Percentiles rank a stretch among this genome's conserved stretches.
phyloP scores from a whole-genome alignment of 2,797 vertebrate species.

The Mus minutoides region DNA sequence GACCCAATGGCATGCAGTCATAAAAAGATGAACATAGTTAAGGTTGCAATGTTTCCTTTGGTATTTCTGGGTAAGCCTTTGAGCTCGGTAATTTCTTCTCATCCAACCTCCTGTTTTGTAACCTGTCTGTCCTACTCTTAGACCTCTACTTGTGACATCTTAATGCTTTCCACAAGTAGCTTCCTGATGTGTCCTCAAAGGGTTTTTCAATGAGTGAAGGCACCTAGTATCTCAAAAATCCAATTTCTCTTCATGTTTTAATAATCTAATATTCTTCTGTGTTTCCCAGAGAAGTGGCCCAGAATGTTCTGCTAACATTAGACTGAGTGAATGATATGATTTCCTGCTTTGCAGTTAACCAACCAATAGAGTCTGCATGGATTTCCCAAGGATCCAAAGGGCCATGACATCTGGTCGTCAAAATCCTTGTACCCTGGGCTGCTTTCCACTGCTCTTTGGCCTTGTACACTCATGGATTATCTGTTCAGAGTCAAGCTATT shows the following conservation, averaged over 20 bases:
- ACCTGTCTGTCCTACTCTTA: conserved; percentile 7
- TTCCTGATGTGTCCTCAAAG: conserved; percentile 37
- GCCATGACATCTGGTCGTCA: not conserved
- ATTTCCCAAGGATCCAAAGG: not conserved
- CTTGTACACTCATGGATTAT: not conserved
- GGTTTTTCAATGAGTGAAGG: conserved; percentile 60
- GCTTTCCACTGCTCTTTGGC: not conserved
- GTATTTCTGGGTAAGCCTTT: not conserved
- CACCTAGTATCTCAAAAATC: conserved; percentile 46
- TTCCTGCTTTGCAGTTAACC: not conserved
- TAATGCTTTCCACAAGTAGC: conserved; percentile 10
- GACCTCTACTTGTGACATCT: not conserved
- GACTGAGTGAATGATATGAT: not conserved
- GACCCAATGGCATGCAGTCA: too few species aligned
- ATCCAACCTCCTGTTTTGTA: not conserved
- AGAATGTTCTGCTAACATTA: not conserved
- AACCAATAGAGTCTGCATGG: not conserved
- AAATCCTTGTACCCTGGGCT: not conserved
- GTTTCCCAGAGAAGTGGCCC: conserved; percentile 12
- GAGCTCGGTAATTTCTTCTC: conserved; percentile 3
- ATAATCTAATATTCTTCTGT: not conserved
- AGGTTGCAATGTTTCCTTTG: not conserved
- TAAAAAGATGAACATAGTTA: not conserved
- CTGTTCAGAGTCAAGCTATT: not conserved
- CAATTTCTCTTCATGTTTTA: not conserved